Evolutionary conservation across 2,113 vertebrate species (phyloP).

Genomic region (Pachypanchax playfairii): DNA sequence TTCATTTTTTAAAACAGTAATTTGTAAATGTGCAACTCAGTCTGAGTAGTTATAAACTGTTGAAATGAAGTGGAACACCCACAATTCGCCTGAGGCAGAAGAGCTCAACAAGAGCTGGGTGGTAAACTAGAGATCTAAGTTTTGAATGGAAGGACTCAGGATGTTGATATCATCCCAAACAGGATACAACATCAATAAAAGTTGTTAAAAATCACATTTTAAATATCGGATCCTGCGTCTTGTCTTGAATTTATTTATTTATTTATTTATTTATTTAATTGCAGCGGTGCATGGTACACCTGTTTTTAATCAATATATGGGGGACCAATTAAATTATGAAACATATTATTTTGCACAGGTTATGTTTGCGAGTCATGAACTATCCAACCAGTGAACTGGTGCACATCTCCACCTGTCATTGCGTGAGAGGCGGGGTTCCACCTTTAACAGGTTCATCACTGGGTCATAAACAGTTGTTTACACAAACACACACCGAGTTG

Average conservation of each 20-base stretch:
- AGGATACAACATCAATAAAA: not conserved
- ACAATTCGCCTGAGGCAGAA: slow-evolving; percentile 19
- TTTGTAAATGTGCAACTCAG: slow-evolving; percentile 16
- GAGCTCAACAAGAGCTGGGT: not conserved
- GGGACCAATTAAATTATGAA: too few relatives aligned
- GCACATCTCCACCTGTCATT: too few relatives aligned
- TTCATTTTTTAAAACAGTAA: slow-evolving; percentile 22
- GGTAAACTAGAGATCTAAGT: not conserved
- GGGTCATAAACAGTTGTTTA: too few relatives aligned
- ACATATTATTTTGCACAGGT: too few relatives aligned
- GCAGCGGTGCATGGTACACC: too few relatives aligned
- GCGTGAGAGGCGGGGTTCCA: too few relatives aligned
- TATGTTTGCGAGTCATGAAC: too few relatives aligned
- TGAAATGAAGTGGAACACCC: slow-evolving; percentile 27
- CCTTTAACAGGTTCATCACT: too few relatives aligned
- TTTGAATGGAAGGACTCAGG: not conserved
- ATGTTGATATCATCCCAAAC: not conserved
- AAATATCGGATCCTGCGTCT: not conserved
- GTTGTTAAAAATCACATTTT: not conserved
- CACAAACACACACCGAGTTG: too few relatives aligned
- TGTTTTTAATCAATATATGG: too few relatives aligned
- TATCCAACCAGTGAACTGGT: too few relatives aligned
- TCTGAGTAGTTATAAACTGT: slow-evolving; percentile 22
- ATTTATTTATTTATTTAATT: not conserved
- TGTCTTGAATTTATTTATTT: not conserved